Evolutionary conservation across 2,888 invertebrate species (phyloP).

Genomic region (Dermolepida albohirtum): DNA sequence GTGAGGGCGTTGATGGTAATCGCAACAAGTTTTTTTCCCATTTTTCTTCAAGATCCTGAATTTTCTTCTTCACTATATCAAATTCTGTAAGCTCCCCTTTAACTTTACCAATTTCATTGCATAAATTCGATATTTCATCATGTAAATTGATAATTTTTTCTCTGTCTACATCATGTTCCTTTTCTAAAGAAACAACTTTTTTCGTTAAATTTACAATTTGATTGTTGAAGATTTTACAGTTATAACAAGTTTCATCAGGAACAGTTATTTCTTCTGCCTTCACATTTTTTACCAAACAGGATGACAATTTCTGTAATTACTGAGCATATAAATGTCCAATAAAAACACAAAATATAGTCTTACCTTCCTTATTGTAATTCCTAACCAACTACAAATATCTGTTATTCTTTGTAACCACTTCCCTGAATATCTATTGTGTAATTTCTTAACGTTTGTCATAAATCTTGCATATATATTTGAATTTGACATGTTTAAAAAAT

Average conservation of each 20-base stretch:
- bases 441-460: conserved; percentile 52
- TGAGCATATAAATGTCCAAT: neutral
- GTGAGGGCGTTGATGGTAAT: neutral
- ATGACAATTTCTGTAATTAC: conserved; percentile 41
- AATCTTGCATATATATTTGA: conserved; percentile 43
- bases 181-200: conserved; percentile 48
- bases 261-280: conserved; percentile 6
- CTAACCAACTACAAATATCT: conserved; percentile 54
- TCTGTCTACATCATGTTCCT: conserved; percentile 34
- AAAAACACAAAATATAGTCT: conserved; percentile 19
- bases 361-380: conserved; percentile 56
- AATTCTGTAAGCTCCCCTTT: conserved; percentile 47
- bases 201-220: conserved; percentile 49
- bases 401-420: conserved; percentile 53
- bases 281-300: conserved; percentile 12
- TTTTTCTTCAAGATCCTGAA: conserved; percentile 48
- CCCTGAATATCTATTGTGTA: conserved; percentile 51
- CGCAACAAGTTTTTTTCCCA: conserved; percentile 3
- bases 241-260: conserved; percentile 11
- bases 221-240: conserved; percentile 49
- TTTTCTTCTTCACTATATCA: conserved; percentile 47
- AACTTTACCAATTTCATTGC: conserved; percentile 41
- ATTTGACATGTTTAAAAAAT: conserved; percentile 39
- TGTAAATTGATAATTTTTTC: conserved; percentile 32
- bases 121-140: conserved; percentile 16